Percentiles rank a stretch among this genome's conserved stretches.
phyloP scores from a whole-genome alignment of 2,113 vertebrate species.

The Epinephelus fuscoguttatus region DNA sequence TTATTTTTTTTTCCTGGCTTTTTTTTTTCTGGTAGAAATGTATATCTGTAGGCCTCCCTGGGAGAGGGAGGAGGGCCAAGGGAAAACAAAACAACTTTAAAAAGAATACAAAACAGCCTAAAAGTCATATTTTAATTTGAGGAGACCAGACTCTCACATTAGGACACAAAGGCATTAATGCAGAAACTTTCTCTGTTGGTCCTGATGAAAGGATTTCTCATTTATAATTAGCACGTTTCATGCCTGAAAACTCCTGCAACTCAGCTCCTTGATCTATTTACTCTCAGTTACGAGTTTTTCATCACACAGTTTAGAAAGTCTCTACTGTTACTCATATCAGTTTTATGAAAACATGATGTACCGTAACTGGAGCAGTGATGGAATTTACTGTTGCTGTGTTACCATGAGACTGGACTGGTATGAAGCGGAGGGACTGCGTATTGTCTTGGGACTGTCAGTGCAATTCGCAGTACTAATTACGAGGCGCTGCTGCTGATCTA shows the following conservation, averaged over 20 bases:
- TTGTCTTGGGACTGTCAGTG: slow-evolving; percentile 52
- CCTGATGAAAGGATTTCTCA: background rate
- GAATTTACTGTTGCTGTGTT: slow-evolving; percentile 16
- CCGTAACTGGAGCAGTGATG: background rate
- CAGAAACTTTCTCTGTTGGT: background rate
- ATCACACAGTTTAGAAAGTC: background rate
- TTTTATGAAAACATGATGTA: slow-evolving; percentile 13
- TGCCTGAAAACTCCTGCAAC: slow-evolving; percentile 7
- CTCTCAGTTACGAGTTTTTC: background rate
- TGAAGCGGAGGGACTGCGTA: slow-evolving; percentile 30
- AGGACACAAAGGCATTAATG: background rate
- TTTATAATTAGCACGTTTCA: slow-evolving; percentile 31
- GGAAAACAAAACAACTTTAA: background rate
- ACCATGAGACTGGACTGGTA: slow-evolving; percentile 25
- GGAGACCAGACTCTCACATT: background rate
- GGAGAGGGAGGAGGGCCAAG: background rate
- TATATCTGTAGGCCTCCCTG: background rate
- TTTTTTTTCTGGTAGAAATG: background rate
- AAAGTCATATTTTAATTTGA: background rate
- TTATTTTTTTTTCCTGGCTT: no score
- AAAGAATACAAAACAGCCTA: background rate
- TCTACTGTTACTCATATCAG: background rate
- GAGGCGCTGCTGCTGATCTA: slow-evolving; percentile 50
- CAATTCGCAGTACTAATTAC: slow-evolving; percentile 30
- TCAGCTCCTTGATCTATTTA: background rate